phyloP scores from a whole-genome alignment of 92 coral and sea anemone species.

The Pocillopora grandis region DNA sequence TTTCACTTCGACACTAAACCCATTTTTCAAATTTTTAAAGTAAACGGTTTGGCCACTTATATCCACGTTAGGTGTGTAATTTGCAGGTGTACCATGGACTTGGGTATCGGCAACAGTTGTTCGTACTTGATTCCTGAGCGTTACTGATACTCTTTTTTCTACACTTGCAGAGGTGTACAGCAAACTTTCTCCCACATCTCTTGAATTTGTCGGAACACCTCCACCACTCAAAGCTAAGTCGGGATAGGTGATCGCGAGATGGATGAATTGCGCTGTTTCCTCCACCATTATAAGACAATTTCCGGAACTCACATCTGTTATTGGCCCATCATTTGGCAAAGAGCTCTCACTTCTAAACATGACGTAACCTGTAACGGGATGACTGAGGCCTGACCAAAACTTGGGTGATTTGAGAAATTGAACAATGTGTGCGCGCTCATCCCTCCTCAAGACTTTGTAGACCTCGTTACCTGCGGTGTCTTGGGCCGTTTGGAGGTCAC shows the following conservation, averaged over 20 bases:
- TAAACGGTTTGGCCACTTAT: background rate
- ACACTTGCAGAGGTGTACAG: slow-evolving; percentile 22
- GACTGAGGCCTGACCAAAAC: background rate
- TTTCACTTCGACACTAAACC: slow-evolving; percentile 43
- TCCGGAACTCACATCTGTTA: slow-evolving; percentile 30
- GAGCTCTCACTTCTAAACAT: slow-evolving; percentile 25
- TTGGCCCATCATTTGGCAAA: slow-evolving; percentile 47
- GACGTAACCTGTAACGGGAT: slow-evolving; percentile 53
- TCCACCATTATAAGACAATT: slow-evolving; percentile 65
- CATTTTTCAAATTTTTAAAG: slow-evolving; percentile 34
- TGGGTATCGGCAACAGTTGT: background rate
- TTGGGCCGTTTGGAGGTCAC: slow-evolving; percentile 30
- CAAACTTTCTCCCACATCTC: slow-evolving; percentile 40
- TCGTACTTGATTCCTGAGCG: background rate
- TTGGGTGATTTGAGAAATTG: slow-evolving; percentile 52
- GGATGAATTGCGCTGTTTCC: slow-evolving; percentile 21
- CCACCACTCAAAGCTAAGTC: slow-evolving; percentile 11
- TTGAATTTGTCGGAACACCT: background rate
- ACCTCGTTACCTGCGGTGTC: slow-evolving; percentile 27
- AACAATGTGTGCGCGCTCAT: slow-evolving; percentile 56
- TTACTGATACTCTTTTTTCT: slow-evolving; percentile 9
- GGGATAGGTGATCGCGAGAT: slow-evolving; percentile 46
- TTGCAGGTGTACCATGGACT: slow-evolving; percentile 25
- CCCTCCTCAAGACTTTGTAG: slow-evolving; percentile 38
- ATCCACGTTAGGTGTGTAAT: slow-evolving; percentile 21